phyloP scores from a whole-genome alignment of 2,113 vertebrate species.

The Labeo catla region DNA sequence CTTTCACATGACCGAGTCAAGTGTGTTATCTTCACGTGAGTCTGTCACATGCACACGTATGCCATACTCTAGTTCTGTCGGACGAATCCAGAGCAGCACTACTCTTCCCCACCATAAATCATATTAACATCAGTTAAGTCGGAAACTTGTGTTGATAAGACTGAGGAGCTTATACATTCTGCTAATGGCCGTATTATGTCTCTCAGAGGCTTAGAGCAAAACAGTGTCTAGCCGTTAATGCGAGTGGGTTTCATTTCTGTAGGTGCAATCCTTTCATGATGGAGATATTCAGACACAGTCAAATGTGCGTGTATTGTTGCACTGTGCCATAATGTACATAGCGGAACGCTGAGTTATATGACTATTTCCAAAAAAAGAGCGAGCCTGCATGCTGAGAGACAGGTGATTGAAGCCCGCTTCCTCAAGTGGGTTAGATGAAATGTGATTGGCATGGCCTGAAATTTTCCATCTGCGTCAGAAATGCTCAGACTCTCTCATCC shows the following conservation, averaged over 20 bases:
- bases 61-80: not conserved
- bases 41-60: not conserved
- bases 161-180: slow-evolving; percentile 1
- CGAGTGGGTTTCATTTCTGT: not conserved
- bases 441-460: slow-evolving; percentile 22
- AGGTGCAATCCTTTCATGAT: not conserved
- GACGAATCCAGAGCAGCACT: slow-evolving; percentile 5
- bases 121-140: slow-evolving; percentile 16
- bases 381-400: not conserved
- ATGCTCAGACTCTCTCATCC: not conserved
- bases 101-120: not conserved
- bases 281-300: not conserved
- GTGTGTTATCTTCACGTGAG: slow-evolving; percentile 9
- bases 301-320: not conserved
- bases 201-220: not conserved
- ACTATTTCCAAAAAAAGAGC: not conserved
- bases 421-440: slow-evolving; percentile 33
- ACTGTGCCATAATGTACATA: not conserved
- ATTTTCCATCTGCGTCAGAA: slow-evolving; percentile 17
- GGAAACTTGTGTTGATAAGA: slow-evolving; percentile 31
- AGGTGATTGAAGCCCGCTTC: slow-evolving; percentile 15
- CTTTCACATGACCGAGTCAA: slow-evolving; percentile 19
- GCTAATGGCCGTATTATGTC: slow-evolving; percentile 26
- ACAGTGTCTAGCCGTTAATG: not conserved
- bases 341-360: not conserved